phyloP scores from a whole-genome alignment of 2,113 vertebrate species.

The Charadrius vociferus region DNA sequence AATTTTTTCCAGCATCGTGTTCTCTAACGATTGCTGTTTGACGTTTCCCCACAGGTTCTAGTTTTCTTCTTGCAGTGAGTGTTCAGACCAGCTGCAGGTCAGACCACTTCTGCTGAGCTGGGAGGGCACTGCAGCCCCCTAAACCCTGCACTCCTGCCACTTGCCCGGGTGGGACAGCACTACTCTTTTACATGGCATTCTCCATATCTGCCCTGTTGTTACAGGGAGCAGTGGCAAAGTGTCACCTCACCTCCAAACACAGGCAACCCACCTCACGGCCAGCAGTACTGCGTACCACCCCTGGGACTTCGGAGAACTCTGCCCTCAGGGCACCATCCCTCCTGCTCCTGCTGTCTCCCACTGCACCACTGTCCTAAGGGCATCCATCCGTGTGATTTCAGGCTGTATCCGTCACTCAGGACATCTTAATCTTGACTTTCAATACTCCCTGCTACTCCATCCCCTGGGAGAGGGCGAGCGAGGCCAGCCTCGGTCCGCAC shows the following conservation, averaged over 20 bases:
- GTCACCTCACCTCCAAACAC: neutral
- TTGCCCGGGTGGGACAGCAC: neutral
- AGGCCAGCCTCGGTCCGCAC: rapidly evolving
- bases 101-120: neutral
- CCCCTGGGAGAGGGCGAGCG: neutral
- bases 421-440: neutral
- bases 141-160: neutral
- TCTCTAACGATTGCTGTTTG: neutral
- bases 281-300: neutral
- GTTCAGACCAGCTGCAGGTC: neutral
- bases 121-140: neutral
- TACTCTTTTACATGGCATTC: neutral
- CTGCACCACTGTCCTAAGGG: neutral
- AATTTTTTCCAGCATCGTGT: neutral
- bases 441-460: neutral
- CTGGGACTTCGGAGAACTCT: neutral
- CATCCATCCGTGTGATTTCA: neutral
- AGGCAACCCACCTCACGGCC: neutral
- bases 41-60: neutral
- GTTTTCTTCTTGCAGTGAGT: neutral
- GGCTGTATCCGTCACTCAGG: neutral
- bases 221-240: neutral
- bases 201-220: too few species aligned
- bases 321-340: neutral
- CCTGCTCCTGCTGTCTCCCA: neutral